phyloP scores from a whole-genome alignment of 2,113 vertebrate species.

The Formicarius rufipectus region DNA sequence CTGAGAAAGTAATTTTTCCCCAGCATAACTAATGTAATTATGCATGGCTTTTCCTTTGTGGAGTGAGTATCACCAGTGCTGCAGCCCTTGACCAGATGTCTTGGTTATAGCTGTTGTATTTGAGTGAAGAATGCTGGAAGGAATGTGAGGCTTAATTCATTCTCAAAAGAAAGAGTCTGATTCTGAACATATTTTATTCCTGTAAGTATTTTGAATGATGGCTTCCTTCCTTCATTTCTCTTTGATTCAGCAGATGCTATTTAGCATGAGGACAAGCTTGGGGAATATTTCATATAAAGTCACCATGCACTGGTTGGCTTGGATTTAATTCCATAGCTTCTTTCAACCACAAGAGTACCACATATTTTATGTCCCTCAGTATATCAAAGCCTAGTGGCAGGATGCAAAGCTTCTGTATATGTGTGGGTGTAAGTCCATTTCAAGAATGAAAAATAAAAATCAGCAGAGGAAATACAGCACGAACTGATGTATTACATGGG shows the following conservation, averaged over 20 bases:
- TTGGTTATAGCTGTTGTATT: background rate
- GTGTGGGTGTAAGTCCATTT: background rate
- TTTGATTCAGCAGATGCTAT: conserved; percentile 47
- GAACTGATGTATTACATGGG: background rate
- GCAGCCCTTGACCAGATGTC: conserved; percentile 51
- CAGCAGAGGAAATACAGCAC: background rate
- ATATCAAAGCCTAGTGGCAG: background rate
- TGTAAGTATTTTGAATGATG: conserved; percentile 30
- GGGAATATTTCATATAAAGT: background rate
- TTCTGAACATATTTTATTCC: conserved; percentile 31
- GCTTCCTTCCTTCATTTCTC: conserved; percentile 52
- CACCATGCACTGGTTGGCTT: background rate
- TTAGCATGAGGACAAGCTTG: background rate
- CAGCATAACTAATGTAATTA: conserved; percentile 4
- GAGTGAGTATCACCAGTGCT: background rate
- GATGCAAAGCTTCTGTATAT: background rate
- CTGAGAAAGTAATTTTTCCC: background rate
- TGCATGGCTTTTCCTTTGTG: background rate
- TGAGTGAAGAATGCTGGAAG: background rate
- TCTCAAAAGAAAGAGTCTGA: background rate
- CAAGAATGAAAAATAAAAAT: background rate
- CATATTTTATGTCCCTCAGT: background rate
- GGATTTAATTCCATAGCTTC: background rate
- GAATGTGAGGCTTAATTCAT: conserved; percentile 7
- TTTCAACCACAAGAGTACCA: background rate